These are phyloP conservation scores for Chrysocyon brachyurus DNA, from an alignment of 2,797 vertebrate species.

Conservation along the genomic window DNA sequence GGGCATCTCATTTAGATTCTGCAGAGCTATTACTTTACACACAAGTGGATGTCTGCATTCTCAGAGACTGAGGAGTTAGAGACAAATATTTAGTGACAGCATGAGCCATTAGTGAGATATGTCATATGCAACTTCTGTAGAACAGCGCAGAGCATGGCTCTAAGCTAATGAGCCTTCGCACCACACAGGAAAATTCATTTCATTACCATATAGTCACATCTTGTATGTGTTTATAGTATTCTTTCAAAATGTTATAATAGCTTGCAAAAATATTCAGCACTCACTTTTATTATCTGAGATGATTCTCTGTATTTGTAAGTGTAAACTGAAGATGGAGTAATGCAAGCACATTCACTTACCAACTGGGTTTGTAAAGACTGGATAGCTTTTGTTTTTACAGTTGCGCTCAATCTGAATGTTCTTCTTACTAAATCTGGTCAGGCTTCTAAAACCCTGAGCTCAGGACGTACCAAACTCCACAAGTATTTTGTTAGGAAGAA, in stretches of 20 bases:
- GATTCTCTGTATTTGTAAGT: slow-evolving; percentile 68
- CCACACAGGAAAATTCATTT: slow-evolving; percentile 66
- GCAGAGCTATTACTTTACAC: slow-evolving; percentile 63
- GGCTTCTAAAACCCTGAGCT: not conserved
- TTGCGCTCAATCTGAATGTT: not conserved
- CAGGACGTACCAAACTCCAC: not conserved
- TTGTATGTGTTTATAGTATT: slow-evolving; percentile 61
- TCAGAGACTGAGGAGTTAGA: slow-evolving; percentile 52
- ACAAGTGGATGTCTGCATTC: slow-evolving; percentile 42
- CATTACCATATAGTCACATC: slow-evolving; percentile 75
- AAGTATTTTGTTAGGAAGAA: not conserved
- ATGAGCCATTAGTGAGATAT: slow-evolving; percentile 74
- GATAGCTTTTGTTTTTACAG: slow-evolving; percentile 40
- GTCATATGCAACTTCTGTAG: slow-evolving; percentile 55
- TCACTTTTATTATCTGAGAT: slow-evolving; percentile 60
- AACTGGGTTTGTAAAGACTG: not conserved
- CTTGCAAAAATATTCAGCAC: slow-evolving; percentile 79
- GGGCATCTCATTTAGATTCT: slow-evolving; percentile 57
- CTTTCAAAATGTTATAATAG: slow-evolving; percentile 70
- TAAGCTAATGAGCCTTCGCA: slow-evolving; percentile 63
- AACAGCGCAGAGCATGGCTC: slow-evolving; percentile 38
- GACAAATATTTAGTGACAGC: slow-evolving; percentile 68
- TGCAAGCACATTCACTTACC: slow-evolving; percentile 17
- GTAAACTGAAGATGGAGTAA: slow-evolving; percentile 58
- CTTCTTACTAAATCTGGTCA: slow-evolving; percentile 22